Base-by-base conservation (phyloP, 2,797 vertebrate species). In the Helarctos malayanus region DNA sequence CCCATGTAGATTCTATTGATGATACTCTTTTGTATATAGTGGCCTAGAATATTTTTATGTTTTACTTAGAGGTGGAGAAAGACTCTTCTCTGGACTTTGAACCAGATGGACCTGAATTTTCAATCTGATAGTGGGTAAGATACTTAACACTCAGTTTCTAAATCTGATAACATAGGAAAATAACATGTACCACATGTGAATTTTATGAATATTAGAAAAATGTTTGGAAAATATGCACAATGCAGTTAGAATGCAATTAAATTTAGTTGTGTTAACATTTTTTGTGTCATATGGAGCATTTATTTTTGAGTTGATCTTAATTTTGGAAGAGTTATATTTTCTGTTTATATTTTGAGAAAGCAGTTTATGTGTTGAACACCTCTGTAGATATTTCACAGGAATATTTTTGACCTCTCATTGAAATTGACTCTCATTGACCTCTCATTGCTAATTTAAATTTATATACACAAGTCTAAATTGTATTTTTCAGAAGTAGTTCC, bases 251-350 rank as follows among this genome's bases (percentile, higher is more conserved):
- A 90, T 14, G 56, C 47, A 90, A 69, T 76, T 85, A 45, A 81
- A 61, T 75, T 91, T 85, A 95, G 16, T 47, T 73, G 6, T 59
- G 65, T 57, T 80, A 76, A 41, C 25, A 68, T 84, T 86, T 91
- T 89, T 16, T 86, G 1, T 52, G 13, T 61, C 61, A 81, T 49
- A 41, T 49, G 7, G 19, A 71, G 7, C 21, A 81, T 94, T 80
- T 94, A 88, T 94, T 79, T 78, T 87, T 89, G 56, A 89, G 45
- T n/a, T 63, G 80, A 25, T 56, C 2, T 65, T 92, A 92, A 90
- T 13, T 76, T 94, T 84, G 92, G 16, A 63, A 61, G 73, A 52
- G 25, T 57, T 80, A 18, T 41, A 80, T 80, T 88, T 95, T 89
- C 8, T 88, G 21, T 59, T 81, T 56, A 29, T 61, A 54, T 88